Evolutionary conservation across 1,140 invertebrate genomes (phyloP).

Genomic region (Pentalonia nigronervosa): DNA sequence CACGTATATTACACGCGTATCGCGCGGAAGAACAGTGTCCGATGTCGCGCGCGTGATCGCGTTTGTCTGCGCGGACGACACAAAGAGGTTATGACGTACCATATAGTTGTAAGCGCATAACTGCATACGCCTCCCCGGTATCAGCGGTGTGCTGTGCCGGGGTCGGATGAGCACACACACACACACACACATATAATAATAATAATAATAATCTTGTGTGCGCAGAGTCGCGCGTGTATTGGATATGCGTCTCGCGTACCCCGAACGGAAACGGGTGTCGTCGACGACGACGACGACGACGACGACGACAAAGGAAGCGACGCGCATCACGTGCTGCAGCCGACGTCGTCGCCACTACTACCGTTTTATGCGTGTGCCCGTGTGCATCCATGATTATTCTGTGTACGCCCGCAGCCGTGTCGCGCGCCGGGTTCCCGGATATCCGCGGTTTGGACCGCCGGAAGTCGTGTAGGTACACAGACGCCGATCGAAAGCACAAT

Average conservation of each 20-base stretch:
- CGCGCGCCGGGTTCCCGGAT: constrained; percentile 29
- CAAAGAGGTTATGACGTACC: not conserved
- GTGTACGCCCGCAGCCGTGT: not conserved
- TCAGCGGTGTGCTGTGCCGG: not conserved
- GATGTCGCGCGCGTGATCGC: not conserved
- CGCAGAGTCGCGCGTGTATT: not conserved
- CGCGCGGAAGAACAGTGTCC: not conserved
- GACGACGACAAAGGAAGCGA: too few relatives aligned
- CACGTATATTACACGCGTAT: not conserved
- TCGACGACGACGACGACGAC: not conserved
- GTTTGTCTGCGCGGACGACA: not conserved
- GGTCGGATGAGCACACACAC: not conserved
- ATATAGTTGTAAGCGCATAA: too few relatives aligned
- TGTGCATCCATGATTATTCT: not conserved
- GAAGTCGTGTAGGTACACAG: not conserved
- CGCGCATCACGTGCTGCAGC: too few relatives aligned
- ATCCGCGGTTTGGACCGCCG: constrained; percentile 47
- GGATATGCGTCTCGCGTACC: constrained; percentile 22
- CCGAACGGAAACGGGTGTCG: constrained; percentile 31
- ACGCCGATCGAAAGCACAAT: not conserved
- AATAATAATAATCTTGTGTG: too few relatives aligned
- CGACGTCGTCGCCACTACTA: not conserved
- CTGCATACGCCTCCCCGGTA: too few relatives aligned
- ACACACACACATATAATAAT: too few relatives aligned
- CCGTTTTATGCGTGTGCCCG: not conserved